A percentile compares a stretch with the other conserved stretches of the same genome.
Conservation (phyloP, 2,888 invertebrate genomes). For the Athripsodes cinereus region DNA sequence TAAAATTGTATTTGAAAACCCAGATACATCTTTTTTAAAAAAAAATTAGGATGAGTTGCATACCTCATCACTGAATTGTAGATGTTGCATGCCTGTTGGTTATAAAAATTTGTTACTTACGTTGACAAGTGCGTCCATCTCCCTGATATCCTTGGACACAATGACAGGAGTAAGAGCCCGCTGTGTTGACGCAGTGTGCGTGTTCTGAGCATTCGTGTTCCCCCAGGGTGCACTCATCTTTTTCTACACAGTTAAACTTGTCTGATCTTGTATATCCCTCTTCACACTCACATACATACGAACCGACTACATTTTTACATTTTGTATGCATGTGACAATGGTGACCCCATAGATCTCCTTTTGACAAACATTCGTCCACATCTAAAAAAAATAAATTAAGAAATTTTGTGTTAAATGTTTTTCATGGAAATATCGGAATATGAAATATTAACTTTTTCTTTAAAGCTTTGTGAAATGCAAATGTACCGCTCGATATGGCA, state of each 20-base stretch:
- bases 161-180: conserved; percentile 73
- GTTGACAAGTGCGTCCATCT: conserved; percentile 72
- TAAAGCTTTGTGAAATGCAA: too few species aligned
- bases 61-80: too few species aligned
- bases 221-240: conserved; percentile 70
- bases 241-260: conserved; percentile 73
- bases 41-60: too few species aligned
- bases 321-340: conserved; percentile 80
- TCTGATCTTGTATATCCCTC: conserved; percentile 71
- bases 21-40: too few species aligned
- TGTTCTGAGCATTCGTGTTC: conserved; percentile 69
- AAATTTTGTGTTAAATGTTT: too few species aligned
- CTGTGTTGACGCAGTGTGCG: conserved; percentile 75
- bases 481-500: too few species aligned
- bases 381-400: conserved; percentile 49
- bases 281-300: conserved; percentile 79
- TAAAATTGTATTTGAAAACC: too few species aligned
- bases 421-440: too few species aligned
- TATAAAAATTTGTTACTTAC: conserved; percentile 58
- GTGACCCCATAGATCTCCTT: conserved; percentile 72
- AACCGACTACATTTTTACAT: conserved; percentile 77
- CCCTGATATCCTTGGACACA: conserved; percentile 68
- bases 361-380: conserved; percentile 77
- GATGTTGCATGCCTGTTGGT: too few species aligned
- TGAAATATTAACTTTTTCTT: too few species aligned